Conservation (phyloP, 2,888 invertebrate genomes). For the Lingula anatina region DNA sequence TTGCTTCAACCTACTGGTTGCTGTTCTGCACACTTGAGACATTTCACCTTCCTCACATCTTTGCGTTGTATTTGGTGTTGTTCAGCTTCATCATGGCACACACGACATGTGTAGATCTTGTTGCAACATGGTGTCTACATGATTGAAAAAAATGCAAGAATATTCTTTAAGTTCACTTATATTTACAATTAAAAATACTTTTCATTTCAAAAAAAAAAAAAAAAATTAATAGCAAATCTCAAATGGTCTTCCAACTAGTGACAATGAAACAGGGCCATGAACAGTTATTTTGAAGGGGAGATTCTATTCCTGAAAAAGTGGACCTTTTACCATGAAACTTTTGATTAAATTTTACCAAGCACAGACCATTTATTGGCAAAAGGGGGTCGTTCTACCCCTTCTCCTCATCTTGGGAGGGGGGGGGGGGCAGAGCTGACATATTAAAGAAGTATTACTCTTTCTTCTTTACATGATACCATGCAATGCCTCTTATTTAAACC, state of each 20-base stretch:
- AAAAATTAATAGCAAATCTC: not conserved
- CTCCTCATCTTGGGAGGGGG: not conserved
- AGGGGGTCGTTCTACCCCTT: not conserved
- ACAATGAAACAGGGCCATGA: not conserved
- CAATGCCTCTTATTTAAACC: too few relatives aligned
- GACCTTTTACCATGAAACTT: too few relatives aligned
- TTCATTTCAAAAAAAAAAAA: not conserved
- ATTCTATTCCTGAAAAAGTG: too few relatives aligned
- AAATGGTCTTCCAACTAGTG: not conserved
- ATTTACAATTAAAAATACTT: not conserved
- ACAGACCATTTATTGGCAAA: too few relatives aligned
- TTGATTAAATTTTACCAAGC: too few relatives aligned
- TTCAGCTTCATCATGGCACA: conserved; percentile 85
- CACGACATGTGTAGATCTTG: conserved; percentile 81
- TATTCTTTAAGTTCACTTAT: not conserved
- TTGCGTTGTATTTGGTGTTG: conserved; percentile 78
- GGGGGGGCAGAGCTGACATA: not conserved
- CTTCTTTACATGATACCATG: not conserved
- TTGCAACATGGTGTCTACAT: conserved; percentile 83
- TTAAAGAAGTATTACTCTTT: not conserved
- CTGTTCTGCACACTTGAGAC: conserved; percentile 72
- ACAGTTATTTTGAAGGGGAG: too few relatives aligned
- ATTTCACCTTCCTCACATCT: conserved; percentile 76
- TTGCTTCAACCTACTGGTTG: conserved; percentile 59
- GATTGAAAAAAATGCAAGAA: conserved; percentile 8